These are phyloP conservation scores for Spea hammondii DNA, from an alignment of 2,797 vertebrate species.

Conservation along the genomic window DNA sequence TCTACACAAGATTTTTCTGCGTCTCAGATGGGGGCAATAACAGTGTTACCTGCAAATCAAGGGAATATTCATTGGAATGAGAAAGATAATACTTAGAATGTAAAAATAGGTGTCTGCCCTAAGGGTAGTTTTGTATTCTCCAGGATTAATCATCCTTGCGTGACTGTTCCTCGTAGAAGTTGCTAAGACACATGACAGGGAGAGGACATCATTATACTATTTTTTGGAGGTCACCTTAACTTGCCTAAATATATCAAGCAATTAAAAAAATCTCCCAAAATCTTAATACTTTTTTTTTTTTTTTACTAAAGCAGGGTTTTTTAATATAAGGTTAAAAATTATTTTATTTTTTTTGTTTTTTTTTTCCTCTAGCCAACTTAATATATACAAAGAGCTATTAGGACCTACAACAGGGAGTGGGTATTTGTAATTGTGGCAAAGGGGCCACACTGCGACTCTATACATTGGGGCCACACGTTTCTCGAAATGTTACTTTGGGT, in stretches of 20 bases:
- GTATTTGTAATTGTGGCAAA: too few relatives aligned
- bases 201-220: not conserved
- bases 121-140: slow-evolving; percentile 23
- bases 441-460: too few relatives aligned
- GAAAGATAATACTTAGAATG: slow-evolving; percentile 32
- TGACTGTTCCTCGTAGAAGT: slow-evolving; percentile 12
- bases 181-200: not conserved
- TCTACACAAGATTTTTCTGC: slow-evolving; percentile 11
- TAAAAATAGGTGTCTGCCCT: slow-evolving; percentile 36
- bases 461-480: too few relatives aligned
- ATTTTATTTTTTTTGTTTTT: too few relatives aligned
- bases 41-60: slow-evolving; percentile 46
- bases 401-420: too few relatives aligned
- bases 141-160: slow-evolving; percentile 27
- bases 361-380: too few relatives aligned
- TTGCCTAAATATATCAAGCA: slow-evolving; percentile 20
- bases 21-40: slow-evolving; percentile 21
- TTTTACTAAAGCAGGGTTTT: too few relatives aligned
- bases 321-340: too few relatives aligned
- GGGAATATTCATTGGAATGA: slow-evolving; percentile 36
- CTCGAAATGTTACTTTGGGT: too few relatives aligned
- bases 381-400: too few relatives aligned
- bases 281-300: too few relatives aligned
- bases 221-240: slow-evolving; percentile 38
- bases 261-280: not conserved